Conservation (phyloP, 2,888 invertebrate species). For the Neria commutata region DNA sequence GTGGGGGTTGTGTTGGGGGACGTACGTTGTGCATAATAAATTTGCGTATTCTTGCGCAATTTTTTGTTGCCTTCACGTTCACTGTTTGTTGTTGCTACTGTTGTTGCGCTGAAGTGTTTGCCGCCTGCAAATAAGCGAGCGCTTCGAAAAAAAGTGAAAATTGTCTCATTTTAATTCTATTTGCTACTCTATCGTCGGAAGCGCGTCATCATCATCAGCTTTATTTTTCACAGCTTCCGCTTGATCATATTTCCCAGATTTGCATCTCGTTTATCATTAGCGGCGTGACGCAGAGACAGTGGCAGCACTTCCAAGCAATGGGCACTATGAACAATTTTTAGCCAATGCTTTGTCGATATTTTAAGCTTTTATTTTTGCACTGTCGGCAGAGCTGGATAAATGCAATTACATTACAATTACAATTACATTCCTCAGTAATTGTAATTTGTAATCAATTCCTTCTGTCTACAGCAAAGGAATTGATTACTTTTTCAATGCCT, state of each 20-base stretch:
- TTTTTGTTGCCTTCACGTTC: not conserved
- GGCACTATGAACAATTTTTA: no score
- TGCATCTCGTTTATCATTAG: constrained; percentile 1
- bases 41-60: not conserved
- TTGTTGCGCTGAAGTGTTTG: not conserved
- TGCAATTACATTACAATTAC: no score
- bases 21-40: not conserved
- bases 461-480: no score
- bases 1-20: not conserved
- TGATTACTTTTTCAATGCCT: no score
- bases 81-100: not conserved
- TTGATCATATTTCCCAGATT: constrained; percentile 4
- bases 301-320: no score
- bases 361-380: no score
- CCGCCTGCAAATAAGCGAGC: not conserved
- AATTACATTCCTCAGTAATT: no score
- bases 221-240: not conserved
- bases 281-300: no score
- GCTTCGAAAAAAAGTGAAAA: not conserved
- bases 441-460: no score
- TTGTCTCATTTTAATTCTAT: constrained; percentile 6
- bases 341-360: no score
- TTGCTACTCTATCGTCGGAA: not conserved
- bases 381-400: no score
- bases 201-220: not conserved